A percentile compares a stretch with the other conserved stretches of the same genome.
phyloP scores from a whole-genome alignment of 2,888 invertebrate species.

The Zonitis immaculata region DNA sequence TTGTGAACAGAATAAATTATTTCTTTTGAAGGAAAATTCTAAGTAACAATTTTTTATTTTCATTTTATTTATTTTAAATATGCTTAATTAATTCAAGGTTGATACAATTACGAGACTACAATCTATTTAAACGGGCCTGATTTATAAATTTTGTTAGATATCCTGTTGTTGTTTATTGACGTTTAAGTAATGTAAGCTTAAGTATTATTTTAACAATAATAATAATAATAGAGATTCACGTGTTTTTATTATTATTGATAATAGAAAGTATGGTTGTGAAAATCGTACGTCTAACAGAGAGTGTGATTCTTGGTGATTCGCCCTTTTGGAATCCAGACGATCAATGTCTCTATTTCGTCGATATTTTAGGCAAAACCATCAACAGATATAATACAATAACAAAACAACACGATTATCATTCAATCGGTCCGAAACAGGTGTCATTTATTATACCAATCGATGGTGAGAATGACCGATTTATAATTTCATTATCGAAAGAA shows the following conservation, averaged over 20 bases:
- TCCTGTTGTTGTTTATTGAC: constrained; percentile 3
- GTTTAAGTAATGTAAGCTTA: too few species aligned
- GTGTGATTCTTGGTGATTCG: constrained; percentile 62
- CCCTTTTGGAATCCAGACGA: constrained; percentile 64
- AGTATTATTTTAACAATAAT: too few species aligned
- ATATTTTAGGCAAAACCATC: constrained; percentile 48
- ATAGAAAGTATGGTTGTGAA: constrained; percentile 27
- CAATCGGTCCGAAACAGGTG: constrained; percentile 27
- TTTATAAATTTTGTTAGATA: not conserved
- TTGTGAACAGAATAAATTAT: too few species aligned
- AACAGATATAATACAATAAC: constrained; percentile 34
- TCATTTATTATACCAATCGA: constrained; percentile 62
- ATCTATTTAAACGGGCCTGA: not conserved
- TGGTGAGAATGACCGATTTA: constrained; percentile 56
- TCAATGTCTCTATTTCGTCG: constrained; percentile 63
- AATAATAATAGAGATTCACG: too few species aligned
- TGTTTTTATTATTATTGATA: not conserved
- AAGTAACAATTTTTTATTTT: too few species aligned
- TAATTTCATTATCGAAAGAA: constrained; percentile 58
- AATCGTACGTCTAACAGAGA: constrained; percentile 48
- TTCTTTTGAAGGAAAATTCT: too few species aligned
- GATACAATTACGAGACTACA: not conserved
- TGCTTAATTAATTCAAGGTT: not conserved
- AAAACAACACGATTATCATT: constrained; percentile 22
- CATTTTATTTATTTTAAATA: not conserved